Evolutionary conservation across 2,888 invertebrate species (phyloP).

Genomic region (Drosophila longiperda): DNA sequence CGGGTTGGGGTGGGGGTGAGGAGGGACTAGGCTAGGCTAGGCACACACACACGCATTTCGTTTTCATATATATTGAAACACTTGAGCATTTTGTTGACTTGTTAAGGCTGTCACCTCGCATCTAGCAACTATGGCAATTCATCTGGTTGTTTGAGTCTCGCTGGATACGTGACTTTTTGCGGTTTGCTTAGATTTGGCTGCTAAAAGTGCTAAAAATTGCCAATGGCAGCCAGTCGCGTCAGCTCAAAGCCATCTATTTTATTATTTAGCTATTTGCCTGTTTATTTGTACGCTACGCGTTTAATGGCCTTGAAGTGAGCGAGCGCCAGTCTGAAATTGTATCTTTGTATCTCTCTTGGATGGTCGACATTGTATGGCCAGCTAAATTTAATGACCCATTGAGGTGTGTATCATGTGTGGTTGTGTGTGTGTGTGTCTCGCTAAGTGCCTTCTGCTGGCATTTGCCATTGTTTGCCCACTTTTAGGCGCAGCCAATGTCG

Average conservation of each 20-base stretch:
- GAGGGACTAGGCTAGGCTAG: not conserved
- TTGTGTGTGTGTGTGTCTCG: conserved; percentile 25
- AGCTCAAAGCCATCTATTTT: conserved; percentile 32
- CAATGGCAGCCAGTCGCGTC: conserved; percentile 16
- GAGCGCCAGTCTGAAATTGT: conserved; percentile 55
- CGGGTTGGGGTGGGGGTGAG: not conserved
- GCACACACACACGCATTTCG: conserved; percentile 9
- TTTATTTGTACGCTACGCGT: conserved; percentile 41
- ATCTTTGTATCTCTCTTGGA: conserved; percentile 52
- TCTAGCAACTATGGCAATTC: conserved; percentile 32
- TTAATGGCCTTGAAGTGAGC: conserved; percentile 56
- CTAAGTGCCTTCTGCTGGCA: conserved; percentile 34
- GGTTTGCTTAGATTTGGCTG: conserved; percentile 81
- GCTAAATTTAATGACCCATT: conserved; percentile 69
- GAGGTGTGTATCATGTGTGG: conserved; percentile 17
- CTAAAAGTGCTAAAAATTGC: conserved; percentile 75
- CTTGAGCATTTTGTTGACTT: conserved; percentile 74
- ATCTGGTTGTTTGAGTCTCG: conserved; percentile 39
- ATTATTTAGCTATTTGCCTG: conserved; percentile 40
- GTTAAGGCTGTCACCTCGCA: conserved; percentile 44
- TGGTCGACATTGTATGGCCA: conserved; percentile 33
- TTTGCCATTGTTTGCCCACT: conserved; percentile 63
- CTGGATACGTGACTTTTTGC: conserved; percentile 82
- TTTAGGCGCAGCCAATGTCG: conserved; percentile 55
- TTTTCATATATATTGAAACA: conserved; percentile 48